A percentile compares a stretch with the other conserved stretches of the same genome.
Evolutionary conservation across 1,140 invertebrate species (phyloP).

Genomic region (Heliconius eleuchia): DNA sequence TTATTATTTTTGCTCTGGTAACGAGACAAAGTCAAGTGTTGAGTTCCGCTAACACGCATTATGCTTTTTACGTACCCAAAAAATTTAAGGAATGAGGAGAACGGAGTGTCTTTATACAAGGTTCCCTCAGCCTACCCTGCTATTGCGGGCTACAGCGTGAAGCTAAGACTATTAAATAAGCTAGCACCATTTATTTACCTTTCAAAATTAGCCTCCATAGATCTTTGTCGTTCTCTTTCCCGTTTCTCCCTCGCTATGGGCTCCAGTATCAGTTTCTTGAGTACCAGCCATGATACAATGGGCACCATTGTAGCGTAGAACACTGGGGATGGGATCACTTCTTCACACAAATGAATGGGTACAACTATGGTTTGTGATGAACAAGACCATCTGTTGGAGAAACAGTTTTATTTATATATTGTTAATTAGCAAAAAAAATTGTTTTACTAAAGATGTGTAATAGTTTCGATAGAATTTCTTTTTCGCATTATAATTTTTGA

Average conservation of each 20-base stretch:
- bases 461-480: too few relatives aligned
- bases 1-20: too few relatives aligned
- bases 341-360: slow-evolving; percentile 95
- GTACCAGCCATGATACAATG: slow-evolving; percentile 88
- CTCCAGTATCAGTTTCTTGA: slow-evolving; percentile 94
- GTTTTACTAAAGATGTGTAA: background rate
- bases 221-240: slow-evolving; percentile 88
- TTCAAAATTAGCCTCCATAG: slow-evolving; percentile 87
- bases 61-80: too few relatives aligned
- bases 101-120: too few relatives aligned
- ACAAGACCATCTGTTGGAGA: slow-evolving; percentile 86
- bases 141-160: too few relatives aligned
- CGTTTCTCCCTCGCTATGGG: slow-evolving; percentile 91
- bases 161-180: too few relatives aligned
- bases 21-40: too few relatives aligned
- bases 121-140: too few relatives aligned
- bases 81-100: too few relatives aligned
- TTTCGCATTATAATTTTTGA: too few relatives aligned
- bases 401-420: background rate
- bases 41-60: too few relatives aligned
- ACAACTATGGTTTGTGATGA: slow-evolving; percentile 94
- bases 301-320: slow-evolving; percentile 97
- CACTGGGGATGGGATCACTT: slow-evolving; percentile 92
- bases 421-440: background rate
- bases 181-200: slow-evolving; percentile 63